phyloP scores from a whole-genome alignment of 2,888 invertebrate species.

The Rapana venosa region DNA sequence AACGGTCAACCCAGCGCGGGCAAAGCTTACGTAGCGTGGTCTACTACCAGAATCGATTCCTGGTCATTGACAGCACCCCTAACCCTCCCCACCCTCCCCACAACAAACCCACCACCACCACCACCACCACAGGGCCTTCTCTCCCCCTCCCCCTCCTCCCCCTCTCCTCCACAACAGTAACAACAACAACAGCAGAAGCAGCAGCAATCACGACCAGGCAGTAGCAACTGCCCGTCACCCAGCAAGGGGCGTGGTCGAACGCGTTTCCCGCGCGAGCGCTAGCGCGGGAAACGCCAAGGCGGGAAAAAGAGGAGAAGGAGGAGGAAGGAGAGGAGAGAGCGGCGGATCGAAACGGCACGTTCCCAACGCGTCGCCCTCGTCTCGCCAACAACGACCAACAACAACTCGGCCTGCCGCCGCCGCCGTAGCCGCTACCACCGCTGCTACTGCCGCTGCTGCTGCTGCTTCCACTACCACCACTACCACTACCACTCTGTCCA shows the following conservation, averaged over 20 bases:
- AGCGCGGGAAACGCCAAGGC: not conserved
- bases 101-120: not conserved
- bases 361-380: not conserved
- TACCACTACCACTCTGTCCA: not conserved
- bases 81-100: not conserved
- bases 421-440: not conserved
- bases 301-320: not conserved
- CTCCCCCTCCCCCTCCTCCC: not conserved
- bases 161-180: not conserved
- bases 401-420: not conserved
- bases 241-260: not conserved
- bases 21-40: conserved; percentile 51
- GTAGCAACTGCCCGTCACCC: not conserved
- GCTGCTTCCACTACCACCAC: not conserved
- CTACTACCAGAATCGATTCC: conserved; percentile 64
- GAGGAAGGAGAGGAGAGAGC: not conserved
- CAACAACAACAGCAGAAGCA: not conserved
- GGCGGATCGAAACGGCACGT: not conserved
- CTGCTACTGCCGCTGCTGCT: not conserved
- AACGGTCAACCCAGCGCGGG: conserved; percentile 14
- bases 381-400: not conserved
- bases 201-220: not conserved
- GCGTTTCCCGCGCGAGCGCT: not conserved
- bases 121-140: not conserved
- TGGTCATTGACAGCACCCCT: conserved; percentile 54